These are phyloP conservation scores for Dryobates pubescens DNA, from an alignment of 2,797 vertebrate species.

Conservation along the genomic window DNA sequence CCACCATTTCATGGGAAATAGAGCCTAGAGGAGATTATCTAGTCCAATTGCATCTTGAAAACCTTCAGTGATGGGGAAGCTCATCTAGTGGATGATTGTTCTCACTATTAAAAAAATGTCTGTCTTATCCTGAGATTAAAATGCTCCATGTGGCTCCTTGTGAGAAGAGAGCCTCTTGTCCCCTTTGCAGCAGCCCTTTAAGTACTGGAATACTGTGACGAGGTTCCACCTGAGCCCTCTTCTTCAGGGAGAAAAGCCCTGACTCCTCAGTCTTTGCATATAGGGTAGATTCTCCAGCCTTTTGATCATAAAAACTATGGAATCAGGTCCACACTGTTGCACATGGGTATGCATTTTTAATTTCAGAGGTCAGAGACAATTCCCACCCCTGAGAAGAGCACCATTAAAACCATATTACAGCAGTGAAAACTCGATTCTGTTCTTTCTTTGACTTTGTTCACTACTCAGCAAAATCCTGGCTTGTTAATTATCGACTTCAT, in stretches of 20 bases:
- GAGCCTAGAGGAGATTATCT: not conserved
- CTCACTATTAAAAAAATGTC: rapidly evolving
- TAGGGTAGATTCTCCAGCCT: not conserved
- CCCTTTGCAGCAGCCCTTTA: not conserved
- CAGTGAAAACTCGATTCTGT: conserved; percentile 20
- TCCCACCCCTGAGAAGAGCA: conserved; percentile 5
- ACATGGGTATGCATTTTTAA: not conserved
- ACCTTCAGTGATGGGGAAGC: not conserved
- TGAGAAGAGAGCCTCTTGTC: not conserved
- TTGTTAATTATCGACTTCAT: conserved; percentile 63
- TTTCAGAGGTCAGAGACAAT: conserved; percentile 30
- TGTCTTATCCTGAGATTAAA: not conserved
- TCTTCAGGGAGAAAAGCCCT: not conserved
- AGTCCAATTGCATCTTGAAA: not conserved
- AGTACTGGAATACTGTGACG: not conserved
- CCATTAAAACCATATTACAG: conserved; percentile 46
- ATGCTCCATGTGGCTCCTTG: not conserved
- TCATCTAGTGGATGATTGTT: not conserved
- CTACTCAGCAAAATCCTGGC: conserved; percentile 55
- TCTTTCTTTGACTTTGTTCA: conserved; percentile 62
- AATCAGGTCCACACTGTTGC: not conserved
- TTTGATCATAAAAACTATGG: not conserved
- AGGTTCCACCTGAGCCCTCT: not conserved
- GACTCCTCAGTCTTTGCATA: not conserved
- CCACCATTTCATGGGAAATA: rapidly evolving